These are phyloP conservation scores for Hypena proboscidalis DNA, from an alignment of 2,888 invertebrate species.

Conservation along the genomic window DNA sequence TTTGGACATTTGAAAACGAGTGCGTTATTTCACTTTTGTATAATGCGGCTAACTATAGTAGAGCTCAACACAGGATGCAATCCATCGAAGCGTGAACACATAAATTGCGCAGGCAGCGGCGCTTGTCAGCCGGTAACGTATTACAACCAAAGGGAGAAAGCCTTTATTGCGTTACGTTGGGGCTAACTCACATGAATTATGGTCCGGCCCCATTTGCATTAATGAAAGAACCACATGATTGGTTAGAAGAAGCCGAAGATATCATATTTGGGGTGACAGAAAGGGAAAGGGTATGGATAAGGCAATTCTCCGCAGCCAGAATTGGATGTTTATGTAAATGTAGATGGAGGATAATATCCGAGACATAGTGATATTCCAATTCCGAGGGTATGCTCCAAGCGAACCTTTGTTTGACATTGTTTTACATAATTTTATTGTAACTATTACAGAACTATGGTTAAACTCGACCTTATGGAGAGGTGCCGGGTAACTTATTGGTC, in stretches of 20 bases:
- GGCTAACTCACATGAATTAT: slow-evolving; percentile 48
- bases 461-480: too few species aligned
- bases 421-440: slow-evolving; percentile 13
- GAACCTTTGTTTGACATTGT: slow-evolving; percentile 8
- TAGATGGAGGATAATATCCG: slow-evolving; percentile 41
- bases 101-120: slow-evolving; percentile 39
- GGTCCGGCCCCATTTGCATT: slow-evolving; percentile 44
- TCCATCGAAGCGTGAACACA: slow-evolving; percentile 45
- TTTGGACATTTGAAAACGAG: too few species aligned
- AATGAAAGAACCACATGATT: slow-evolving; percentile 45
- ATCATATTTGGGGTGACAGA: slow-evolving; percentile 7
- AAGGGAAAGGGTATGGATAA: slow-evolving; percentile 21
- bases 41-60: background rate
- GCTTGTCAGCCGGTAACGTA: slow-evolving; percentile 48
- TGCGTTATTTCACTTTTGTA: too few species aligned
- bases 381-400: slow-evolving; percentile 14
- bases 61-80: slow-evolving; percentile 20
- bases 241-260: slow-evolving; percentile 27
- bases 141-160: slow-evolving; percentile 32
- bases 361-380: slow-evolving; percentile 38
- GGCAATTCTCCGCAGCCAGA: slow-evolving; percentile 35
- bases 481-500: too few species aligned
- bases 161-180: slow-evolving; percentile 40
- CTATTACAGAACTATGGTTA: background rate
- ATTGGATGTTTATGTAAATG: slow-evolving; percentile 43